Percentiles rank a stretch among this genome's conserved stretches.
Conservation (phyloP, 2,888 invertebrate species). For the Dysmachus trigonus region DNA sequence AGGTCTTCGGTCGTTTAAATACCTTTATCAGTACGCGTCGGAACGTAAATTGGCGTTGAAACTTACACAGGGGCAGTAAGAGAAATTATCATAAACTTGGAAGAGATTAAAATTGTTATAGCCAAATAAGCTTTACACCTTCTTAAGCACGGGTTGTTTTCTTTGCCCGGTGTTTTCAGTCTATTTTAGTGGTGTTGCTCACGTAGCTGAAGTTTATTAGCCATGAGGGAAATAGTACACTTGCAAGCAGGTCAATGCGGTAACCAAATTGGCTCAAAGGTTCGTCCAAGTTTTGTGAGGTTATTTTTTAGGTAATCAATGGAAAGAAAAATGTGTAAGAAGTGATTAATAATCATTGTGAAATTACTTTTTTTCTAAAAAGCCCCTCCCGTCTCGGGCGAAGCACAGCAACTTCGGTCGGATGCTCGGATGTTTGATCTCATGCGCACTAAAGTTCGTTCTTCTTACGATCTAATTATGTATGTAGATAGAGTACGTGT, state of each 20-base stretch:
- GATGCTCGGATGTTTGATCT: background rate
- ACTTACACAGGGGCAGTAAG: background rate
- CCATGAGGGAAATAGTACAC: constrained; percentile 92
- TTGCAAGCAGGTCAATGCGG: constrained; percentile 91
- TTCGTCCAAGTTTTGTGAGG: constrained; percentile 59
- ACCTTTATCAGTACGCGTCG: background rate
- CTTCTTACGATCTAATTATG: background rate
- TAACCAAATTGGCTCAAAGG: constrained; percentile 93
- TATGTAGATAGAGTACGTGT: background rate
- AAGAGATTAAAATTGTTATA: background rate
- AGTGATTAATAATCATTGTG: background rate
- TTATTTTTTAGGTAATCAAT: background rate
- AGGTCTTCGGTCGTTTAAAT: background rate
- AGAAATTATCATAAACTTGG: background rate
- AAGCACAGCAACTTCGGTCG: background rate
- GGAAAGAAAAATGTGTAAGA: background rate
- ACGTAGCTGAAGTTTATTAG: background rate
- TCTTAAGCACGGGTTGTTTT: background rate
- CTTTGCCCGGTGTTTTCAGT: constrained; percentile 5
- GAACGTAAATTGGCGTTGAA: background rate
- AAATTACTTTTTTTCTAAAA: background rate
- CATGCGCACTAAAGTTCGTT: background rate
- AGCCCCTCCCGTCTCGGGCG: background rate
- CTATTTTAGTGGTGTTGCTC: constrained; percentile 25
- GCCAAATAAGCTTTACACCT: background rate